Percentiles rank a stretch among this genome's conserved stretches.
phyloP scores from a whole-genome alignment of 2,888 invertebrate species.

The Orthosia gothica region DNA sequence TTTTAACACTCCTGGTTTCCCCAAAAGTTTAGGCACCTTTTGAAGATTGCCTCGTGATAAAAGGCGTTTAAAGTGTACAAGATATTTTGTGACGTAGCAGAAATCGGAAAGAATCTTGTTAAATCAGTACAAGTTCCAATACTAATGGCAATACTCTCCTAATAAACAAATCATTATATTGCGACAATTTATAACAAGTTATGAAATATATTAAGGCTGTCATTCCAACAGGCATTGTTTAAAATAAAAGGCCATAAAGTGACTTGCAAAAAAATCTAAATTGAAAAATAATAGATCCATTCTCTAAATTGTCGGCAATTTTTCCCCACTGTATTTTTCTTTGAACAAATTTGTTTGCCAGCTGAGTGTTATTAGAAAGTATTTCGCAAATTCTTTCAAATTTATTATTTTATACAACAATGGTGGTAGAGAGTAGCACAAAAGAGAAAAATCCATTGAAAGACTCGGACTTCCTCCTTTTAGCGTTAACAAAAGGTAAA shows the following conservation, averaged over 20 bases:
- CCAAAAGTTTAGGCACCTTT: too few species aligned
- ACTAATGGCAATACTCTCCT: neutral
- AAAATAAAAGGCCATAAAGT: conserved; percentile 16
- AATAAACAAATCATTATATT: neutral
- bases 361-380: conserved; percentile 60
- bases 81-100: neutral
- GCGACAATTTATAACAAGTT: neutral
- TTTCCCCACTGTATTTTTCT: conserved; percentile 36
- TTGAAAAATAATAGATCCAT: conserved; percentile 47
- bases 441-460: conserved; percentile 60
- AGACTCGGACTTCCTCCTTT: conserved; percentile 55
- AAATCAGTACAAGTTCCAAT: neutral
- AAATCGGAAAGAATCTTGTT: neutral
- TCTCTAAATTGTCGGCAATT: conserved; percentile 29
- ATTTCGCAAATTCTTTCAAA: conserved; percentile 51
- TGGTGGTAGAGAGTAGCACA: conserved; percentile 48
- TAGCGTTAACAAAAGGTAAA: conserved; percentile 63
- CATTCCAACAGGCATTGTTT: conserved; percentile 19
- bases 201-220: conserved; percentile 19
- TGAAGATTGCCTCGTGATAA: too few species aligned
- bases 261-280: conserved; percentile 36
- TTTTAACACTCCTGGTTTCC: too few species aligned
- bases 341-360: conserved; percentile 53
- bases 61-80: too few species aligned
- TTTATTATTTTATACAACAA: conserved; percentile 63